Percentiles rank a stretch among this genome's conserved stretches.
Evolutionary conservation across 2,888 invertebrate genomes (phyloP).

Genomic region (Salpingus planirostris): DNA sequence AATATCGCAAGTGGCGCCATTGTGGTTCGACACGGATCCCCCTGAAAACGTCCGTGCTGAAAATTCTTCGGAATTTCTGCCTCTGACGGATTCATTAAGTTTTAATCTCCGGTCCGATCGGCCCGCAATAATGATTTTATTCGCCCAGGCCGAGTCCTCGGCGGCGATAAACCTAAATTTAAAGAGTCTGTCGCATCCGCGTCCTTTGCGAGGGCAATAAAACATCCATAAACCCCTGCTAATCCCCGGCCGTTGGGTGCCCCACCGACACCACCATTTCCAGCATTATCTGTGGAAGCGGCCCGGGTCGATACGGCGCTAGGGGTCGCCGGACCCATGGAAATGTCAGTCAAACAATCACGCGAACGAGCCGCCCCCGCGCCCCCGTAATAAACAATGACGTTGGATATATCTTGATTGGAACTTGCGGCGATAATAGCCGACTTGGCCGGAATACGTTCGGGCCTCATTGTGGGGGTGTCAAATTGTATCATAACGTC

Average conservation of each 20-base stretch:
- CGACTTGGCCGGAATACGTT: constrained; percentile 5
- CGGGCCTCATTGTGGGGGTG: constrained; percentile 5
- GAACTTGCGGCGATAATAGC: constrained; percentile 7
- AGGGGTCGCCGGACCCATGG: constrained; percentile 6
- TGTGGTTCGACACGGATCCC: too few species aligned
- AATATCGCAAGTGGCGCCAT: too few species aligned
- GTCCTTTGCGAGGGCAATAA: constrained; percentile 9
- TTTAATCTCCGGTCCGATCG: too few species aligned
- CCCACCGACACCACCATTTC: not conserved
- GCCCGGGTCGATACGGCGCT: constrained; percentile 4
- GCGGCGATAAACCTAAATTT: too few species aligned
- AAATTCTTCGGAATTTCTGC: too few species aligned
- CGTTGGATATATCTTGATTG: constrained; percentile 9
- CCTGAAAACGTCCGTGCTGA: too few species aligned
- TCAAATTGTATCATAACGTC: constrained; percentile 5
- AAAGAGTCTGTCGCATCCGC: constrained; percentile 10
- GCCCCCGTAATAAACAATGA: constrained; percentile 16
- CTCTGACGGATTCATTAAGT: too few species aligned
- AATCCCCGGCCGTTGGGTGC: constrained; percentile 6
- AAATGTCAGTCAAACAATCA: constrained; percentile 11
- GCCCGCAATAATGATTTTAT: too few species aligned
- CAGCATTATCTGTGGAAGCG: constrained; percentile 5
- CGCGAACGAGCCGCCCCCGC: constrained; percentile 5
- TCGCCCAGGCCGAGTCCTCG: too few species aligned
- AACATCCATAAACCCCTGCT: constrained; percentile 13